These are phyloP conservation scores for Brachypalpus laphriformis DNA, from an alignment of 2,888 invertebrate species.

Conservation along the genomic window DNA sequence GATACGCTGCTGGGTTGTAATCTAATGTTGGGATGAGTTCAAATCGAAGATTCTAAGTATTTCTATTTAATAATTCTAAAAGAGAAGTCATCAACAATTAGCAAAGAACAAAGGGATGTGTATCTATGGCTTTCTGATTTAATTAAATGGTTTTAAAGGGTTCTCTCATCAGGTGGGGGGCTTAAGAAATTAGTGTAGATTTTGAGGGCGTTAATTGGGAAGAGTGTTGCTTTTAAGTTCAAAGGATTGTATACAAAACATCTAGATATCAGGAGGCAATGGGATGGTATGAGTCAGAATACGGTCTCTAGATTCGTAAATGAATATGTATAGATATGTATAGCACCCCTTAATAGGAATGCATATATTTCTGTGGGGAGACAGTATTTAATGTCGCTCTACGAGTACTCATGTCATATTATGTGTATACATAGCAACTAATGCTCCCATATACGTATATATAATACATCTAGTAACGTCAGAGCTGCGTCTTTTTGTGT, in stretches of 20 bases:
- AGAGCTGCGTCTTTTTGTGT: too few relatives aligned
- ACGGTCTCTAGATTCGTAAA: too few relatives aligned
- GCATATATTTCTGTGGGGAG: too few relatives aligned
- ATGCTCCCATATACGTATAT: too few relatives aligned
- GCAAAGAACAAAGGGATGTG: constrained; percentile 31
- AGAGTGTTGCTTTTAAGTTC: not conserved
- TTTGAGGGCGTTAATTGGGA: constrained; percentile 3
- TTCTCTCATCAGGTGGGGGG: not conserved
- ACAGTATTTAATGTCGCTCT: too few relatives aligned
- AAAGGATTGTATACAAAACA: not conserved
- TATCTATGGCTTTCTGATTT: constrained; percentile 38
- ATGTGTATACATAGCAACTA: too few relatives aligned
- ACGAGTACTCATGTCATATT: too few relatives aligned
- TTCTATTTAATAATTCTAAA: not conserved
- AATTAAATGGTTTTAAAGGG: constrained; percentile 42
- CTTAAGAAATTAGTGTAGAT: constrained; percentile 11
- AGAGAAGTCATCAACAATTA: constrained; percentile 32
- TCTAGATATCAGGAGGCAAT: too few relatives aligned
- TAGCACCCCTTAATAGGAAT: too few relatives aligned
- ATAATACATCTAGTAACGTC: too few relatives aligned
- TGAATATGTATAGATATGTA: too few relatives aligned
- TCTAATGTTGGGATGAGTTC: not conserved
- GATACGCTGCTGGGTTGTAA: not conserved
- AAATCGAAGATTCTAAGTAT: constrained; percentile 11
- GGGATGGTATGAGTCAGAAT: too few relatives aligned